Percentiles rank a stretch among this genome's conserved stretches.
Conservation (phyloP, 2,113 vertebrate genomes). For the Brevimyrus niger region DNA sequence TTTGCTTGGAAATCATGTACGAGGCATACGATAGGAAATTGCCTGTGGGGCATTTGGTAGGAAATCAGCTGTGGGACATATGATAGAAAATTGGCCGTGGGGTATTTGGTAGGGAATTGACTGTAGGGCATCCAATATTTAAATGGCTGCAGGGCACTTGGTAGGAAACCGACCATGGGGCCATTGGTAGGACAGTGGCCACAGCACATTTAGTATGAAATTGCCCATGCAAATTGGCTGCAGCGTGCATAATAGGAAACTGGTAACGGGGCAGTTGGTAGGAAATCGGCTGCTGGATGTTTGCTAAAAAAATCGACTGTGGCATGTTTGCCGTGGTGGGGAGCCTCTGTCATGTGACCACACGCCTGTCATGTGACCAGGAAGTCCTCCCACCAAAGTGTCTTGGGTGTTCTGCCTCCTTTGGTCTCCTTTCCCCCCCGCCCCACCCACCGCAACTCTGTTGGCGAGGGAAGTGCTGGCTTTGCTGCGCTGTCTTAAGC, state of each 20-base stretch:
- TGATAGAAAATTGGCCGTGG: no score
- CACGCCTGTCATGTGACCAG: constrained; percentile 60
- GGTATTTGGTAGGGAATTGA: no score
- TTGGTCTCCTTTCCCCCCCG: constrained; percentile 38
- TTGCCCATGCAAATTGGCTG: not conserved
- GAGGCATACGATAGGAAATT: no score
- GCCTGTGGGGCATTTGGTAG: no score
- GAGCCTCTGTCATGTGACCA: constrained; percentile 52
- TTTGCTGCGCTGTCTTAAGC: constrained; percentile 28
- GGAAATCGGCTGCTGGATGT: not conserved
- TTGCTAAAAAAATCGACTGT: not conserved
- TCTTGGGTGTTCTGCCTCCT: not conserved
- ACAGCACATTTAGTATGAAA: not conserved
- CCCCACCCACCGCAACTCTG: constrained; percentile 50
- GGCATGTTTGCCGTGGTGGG: constrained; percentile 38
- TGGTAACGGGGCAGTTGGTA: not conserved
- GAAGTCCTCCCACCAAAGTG: constrained; percentile 38
- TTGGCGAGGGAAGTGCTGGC: constrained; percentile 37
- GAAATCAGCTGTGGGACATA: not conserved
- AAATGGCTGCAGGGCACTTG: no score
- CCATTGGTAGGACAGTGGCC: not conserved
- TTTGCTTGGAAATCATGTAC: not conserved
- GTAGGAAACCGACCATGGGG: no score
- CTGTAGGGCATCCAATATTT: no score
- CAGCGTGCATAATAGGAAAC: not conserved